phyloP scores from a whole-genome alignment of 2,797 vertebrate species.

The Taenioides sp. region DNA sequence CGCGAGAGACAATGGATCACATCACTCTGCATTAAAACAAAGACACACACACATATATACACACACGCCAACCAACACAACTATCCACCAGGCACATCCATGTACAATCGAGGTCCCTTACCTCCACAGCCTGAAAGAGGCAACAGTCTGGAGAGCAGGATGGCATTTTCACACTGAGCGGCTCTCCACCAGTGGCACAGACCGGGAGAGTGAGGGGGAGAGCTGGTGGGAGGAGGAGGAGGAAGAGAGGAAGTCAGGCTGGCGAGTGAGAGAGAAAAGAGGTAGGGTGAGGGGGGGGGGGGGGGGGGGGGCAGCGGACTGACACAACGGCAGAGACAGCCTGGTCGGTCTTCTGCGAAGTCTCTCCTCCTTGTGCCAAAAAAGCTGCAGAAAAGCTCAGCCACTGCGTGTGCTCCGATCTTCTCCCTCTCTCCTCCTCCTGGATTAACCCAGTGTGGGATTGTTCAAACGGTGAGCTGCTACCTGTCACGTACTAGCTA shows the following conservation, averaged over 20 bases:
- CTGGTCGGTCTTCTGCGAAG: conserved; percentile 54
- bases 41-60: conserved; percentile 6
- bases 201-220: conserved; percentile 62
- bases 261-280: conserved; percentile 60
- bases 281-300: conserved; percentile 18
- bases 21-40: conserved; percentile 29
- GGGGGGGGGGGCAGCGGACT: conserved; percentile 22
- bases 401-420: conserved; percentile 58
- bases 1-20: conserved; percentile 6
- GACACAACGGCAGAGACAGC: conserved; percentile 50
- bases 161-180: conserved; percentile 88
- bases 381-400: conserved; percentile 64
- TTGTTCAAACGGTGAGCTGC: conserved; percentile 65
- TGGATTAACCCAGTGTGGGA: conserved; percentile 71
- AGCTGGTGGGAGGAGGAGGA: conserved; percentile 42
- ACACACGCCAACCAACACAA: conserved; percentile 1
- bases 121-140: conserved; percentile 89
- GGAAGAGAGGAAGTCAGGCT: conserved; percentile 32
- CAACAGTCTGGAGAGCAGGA: conserved; percentile 91
- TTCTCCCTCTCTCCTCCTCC: conserved; percentile 20
- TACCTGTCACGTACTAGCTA: conserved; percentile 69
- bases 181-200: conserved; percentile 76
- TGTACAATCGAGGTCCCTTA: conserved; percentile 71
- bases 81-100: conserved; percentile 35
- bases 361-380: conserved; percentile 38